Percentiles rank a stretch among this genome's conserved stretches.
Evolutionary conservation across 2,113 vertebrate species (phyloP).

Genomic region (Eubucco bourcierii): DNA sequence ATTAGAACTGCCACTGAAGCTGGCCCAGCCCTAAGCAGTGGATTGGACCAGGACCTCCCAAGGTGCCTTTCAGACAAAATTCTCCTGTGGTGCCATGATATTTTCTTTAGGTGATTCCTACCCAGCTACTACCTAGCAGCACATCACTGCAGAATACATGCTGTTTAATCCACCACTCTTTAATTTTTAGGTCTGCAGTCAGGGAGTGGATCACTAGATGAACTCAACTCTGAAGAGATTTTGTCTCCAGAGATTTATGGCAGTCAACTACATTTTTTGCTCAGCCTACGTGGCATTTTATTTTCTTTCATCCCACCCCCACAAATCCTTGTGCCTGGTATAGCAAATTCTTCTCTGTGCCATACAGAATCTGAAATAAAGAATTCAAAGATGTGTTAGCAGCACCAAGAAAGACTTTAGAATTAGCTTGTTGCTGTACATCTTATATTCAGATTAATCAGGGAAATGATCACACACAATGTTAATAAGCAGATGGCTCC

Average conservation of each 20-base stretch:
- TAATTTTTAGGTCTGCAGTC: conserved; percentile 14
- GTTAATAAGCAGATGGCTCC: neutral
- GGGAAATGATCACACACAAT: neutral
- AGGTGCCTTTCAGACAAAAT: conserved; percentile 1
- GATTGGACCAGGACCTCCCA: neutral
- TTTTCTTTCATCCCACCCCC: conserved; percentile 23
- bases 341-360: neutral
- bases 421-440: neutral
- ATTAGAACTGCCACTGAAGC: neutral
- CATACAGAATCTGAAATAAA: conserved; percentile 22
- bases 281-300: neutral
- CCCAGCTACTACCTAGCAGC: conserved; percentile 22
- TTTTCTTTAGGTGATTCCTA: conserved; percentile 35
- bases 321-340: neutral
- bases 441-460: conserved; percentile 21
- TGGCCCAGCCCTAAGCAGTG: neutral
- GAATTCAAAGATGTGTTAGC: neutral
- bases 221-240: conserved; percentile 21
- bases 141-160: neutral
- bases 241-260: conserved; percentile 32
- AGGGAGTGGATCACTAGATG: conserved; percentile 8
- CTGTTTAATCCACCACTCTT: conserved; percentile 8
- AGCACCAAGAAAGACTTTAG: conserved; percentile 3
- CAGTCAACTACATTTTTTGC: neutral
- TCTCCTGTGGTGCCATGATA: neutral